These are phyloP conservation scores for Chironomus tepperi DNA, from an alignment of 1,140 invertebrate genomes.

Conservation along the genomic window DNA sequence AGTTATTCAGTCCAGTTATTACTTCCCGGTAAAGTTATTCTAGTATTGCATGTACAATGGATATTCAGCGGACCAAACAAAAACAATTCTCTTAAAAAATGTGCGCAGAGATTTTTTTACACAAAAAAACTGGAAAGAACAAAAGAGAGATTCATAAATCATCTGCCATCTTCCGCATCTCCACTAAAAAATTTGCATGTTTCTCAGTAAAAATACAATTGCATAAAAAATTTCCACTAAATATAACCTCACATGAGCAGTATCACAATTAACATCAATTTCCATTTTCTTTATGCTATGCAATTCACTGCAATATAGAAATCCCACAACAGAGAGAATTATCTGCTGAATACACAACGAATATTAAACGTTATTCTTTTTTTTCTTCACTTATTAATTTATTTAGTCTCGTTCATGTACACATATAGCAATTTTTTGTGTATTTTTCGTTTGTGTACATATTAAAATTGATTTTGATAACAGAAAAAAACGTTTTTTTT, in stretches of 20 bases:
- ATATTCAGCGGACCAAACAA: too few relatives aligned
- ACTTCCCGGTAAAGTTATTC: too few relatives aligned
- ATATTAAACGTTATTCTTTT: neutral
- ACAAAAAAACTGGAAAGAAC: too few relatives aligned
- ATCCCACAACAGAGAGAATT: neutral
- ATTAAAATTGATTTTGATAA: constrained; percentile 12
- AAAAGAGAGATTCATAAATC: too few relatives aligned
- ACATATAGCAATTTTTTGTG: neutral
- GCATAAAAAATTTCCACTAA: too few relatives aligned
- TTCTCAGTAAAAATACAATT: too few relatives aligned
- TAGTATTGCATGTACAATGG: too few relatives aligned
- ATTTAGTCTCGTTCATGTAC: neutral
- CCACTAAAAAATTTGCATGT: too few relatives aligned
- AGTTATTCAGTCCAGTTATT: too few relatives aligned
- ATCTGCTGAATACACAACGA: neutral
- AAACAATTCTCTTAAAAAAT: too few relatives aligned
- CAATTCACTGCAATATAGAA: neutral
- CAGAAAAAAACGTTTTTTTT: neutral
- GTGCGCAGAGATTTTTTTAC: too few relatives aligned
- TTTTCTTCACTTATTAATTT: neutral
- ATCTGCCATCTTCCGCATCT: too few relatives aligned
- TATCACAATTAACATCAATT: constrained; percentile 8
- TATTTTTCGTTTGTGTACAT: neutral
- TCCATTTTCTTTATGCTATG: neutral
- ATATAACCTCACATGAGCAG: neutral